Conservation (phyloP, 2,797 vertebrate genomes). For the Molossus molossus region DNA sequence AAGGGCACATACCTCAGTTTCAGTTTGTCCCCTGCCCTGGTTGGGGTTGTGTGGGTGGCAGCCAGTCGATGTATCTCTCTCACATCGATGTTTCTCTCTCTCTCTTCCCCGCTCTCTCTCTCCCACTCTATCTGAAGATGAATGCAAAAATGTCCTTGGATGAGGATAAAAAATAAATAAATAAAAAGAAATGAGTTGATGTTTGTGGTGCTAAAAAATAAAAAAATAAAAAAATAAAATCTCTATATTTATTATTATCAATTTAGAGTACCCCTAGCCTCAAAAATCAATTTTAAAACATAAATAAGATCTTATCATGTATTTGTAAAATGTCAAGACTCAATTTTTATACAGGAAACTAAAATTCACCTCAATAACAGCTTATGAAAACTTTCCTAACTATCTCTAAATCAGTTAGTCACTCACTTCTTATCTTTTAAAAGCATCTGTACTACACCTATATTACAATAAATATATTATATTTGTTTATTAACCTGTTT, state of each 20-base stretch:
- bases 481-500: background rate
- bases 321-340: background rate
- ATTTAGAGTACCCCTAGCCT: background rate
- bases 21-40: too few relatives aligned
- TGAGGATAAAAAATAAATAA: too few relatives aligned
- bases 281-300: background rate
- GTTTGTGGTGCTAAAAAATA: too few relatives aligned
- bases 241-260: background rate
- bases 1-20: too few relatives aligned
- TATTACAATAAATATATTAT: background rate
- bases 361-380: background rate
- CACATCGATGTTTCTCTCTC: too few relatives aligned
- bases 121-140: too few relatives aligned
- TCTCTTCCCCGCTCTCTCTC: too few relatives aligned
- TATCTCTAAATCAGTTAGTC: background rate
- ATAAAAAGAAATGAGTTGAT: too few relatives aligned
- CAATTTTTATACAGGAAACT: background rate
- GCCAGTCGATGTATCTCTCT: too few relatives aligned
- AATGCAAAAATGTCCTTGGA: too few relatives aligned
- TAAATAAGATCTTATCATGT: background rate
- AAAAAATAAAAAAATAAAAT: background rate
- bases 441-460: background rate
- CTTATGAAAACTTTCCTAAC: conserved; percentile 9
- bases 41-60: too few relatives aligned
- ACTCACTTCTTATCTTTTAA: background rate